Conservation (phyloP, 2,888 invertebrate genomes). For the Pycnomerus fuliginosus region DNA sequence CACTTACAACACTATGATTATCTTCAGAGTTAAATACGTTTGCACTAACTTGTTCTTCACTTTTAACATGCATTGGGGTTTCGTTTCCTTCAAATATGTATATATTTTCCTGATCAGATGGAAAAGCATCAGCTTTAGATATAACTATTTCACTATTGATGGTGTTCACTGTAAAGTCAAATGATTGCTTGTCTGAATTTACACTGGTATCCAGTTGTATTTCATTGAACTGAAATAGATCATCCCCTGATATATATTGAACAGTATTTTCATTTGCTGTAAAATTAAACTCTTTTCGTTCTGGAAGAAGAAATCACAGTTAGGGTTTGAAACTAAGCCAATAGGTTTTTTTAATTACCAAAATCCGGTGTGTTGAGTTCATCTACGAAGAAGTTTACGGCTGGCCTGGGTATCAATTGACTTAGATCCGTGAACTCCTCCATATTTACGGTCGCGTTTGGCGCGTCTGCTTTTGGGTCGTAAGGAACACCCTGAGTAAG, state of each 20-base stretch:
- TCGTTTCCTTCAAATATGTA: slow-evolving; percentile 22
- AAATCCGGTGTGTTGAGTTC: slow-evolving; percentile 49
- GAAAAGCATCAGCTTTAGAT: slow-evolving; percentile 14
- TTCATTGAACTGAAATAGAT: no score
- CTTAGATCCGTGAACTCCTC: slow-evolving; percentile 72
- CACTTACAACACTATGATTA: slow-evolving; percentile 33
- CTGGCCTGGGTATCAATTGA: slow-evolving; percentile 55
- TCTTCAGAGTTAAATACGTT: slow-evolving; percentile 14
- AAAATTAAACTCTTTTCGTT: slow-evolving; percentile 32
- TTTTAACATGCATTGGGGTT: slow-evolving; percentile 21
- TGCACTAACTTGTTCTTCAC: slow-evolving; percentile 18
- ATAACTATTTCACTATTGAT: slow-evolving; percentile 19
- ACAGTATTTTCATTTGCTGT: slow-evolving; percentile 23
- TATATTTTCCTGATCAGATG: slow-evolving; percentile 19
- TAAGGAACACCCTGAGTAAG: no score
- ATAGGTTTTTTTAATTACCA: slow-evolving; percentile 38
- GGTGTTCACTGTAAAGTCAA: slow-evolving; percentile 1
- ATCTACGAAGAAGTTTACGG: slow-evolving; percentile 46
- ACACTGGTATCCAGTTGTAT: slow-evolving; percentile 20
- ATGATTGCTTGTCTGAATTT: slow-evolving; percentile 27
- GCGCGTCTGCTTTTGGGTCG: slow-evolving; percentile 24
- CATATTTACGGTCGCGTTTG: slow-evolving; percentile 58
- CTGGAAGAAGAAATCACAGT: slow-evolving; percentile 18
- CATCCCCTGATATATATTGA: no score
- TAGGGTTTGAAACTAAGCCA: slow-evolving; percentile 13